Evolutionary conservation across 2,113 vertebrate species (phyloP), one percentile per base, ranked within the genome.

Genomic region (Beaufortia kweichowensis): DNA sequence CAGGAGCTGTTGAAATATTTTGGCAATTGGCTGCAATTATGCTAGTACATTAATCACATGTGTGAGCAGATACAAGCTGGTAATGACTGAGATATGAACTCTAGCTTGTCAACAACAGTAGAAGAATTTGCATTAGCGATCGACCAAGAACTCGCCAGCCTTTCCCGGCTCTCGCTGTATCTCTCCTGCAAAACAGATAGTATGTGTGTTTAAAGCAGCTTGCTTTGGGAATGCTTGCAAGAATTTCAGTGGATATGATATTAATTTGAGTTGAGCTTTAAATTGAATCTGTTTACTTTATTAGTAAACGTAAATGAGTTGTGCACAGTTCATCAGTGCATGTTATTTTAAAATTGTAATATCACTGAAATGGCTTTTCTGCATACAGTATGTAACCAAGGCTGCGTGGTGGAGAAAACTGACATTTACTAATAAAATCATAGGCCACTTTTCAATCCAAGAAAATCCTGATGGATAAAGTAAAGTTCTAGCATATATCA

Each of bases 1-100:
- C 53, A 33, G 60, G 26, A 33, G 19, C 65, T 9, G 23, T 26
- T 67, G 85, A 88, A 91, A 87, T 82, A 85, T 76, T 85, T 83
- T 81, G 59, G 66, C 80, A 57, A 84, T 82, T 79, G 80, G 71
- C 72, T 46, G 61, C n/a, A 73, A 62, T 66, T 33, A 50, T n/a
- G 19, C 14, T 29, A 46, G 64, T 85, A 84, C 86, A 85, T 84
- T 79, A 85, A 86, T 81, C 86, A 87, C 87, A 84, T 87, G 84
- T 86, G 75, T 70, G 84, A 83, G 83, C 50, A 82, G 85, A 85
- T 82, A 87, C 83, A 87, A 74, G 87, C 75, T 78, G 75, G 76
- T 81, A 83, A 79, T 75, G 65, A 73, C 71, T 83, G 72, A 80
- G 80, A 65, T 77, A 80, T 79, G 77, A 81, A 79, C 48, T 53